phyloP scores from a whole-genome alignment of 2,888 invertebrate species.

The Troides helena region DNA sequence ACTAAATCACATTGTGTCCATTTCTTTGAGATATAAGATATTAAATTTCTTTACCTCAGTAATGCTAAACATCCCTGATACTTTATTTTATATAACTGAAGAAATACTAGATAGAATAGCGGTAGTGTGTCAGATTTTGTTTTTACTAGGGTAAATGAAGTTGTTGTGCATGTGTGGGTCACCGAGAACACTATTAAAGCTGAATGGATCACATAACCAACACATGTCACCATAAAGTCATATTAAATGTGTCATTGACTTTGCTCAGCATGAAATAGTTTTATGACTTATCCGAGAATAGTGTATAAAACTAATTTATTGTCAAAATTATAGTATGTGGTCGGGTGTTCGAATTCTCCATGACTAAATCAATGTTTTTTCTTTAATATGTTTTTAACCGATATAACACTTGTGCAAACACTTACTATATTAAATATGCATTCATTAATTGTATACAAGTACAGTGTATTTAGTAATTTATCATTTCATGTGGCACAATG shows the following conservation, averaged over 20 bases:
- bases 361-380: slow-evolving; percentile 37
- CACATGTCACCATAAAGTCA: slow-evolving; percentile 16
- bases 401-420: slow-evolving; percentile 41
- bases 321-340: not conserved
- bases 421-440: slow-evolving; percentile 21
- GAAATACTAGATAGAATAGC: too few relatives aligned
- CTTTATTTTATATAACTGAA: too few relatives aligned
- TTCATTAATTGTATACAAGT: slow-evolving; percentile 7
- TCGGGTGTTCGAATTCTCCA: slow-evolving; percentile 41
- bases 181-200: not conserved
- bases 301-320: not conserved
- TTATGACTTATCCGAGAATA: slow-evolving; percentile 7
- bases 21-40: too few relatives aligned
- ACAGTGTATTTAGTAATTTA: not conserved
- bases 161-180: too few relatives aligned
- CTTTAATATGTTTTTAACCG: slow-evolving; percentile 16
- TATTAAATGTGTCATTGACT: slow-evolving; percentile 21
- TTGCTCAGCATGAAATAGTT: slow-evolving; percentile 3
- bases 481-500: not conserved
- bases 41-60: too few relatives aligned
- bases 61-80: too few relatives aligned
- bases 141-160: too few relatives aligned
- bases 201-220: slow-evolving; percentile 1
- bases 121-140: too few relatives aligned
- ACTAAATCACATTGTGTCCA: too few relatives aligned